phyloP scores from a whole-genome alignment of 2,113 vertebrate genomes.

The Numenius arquata region DNA sequence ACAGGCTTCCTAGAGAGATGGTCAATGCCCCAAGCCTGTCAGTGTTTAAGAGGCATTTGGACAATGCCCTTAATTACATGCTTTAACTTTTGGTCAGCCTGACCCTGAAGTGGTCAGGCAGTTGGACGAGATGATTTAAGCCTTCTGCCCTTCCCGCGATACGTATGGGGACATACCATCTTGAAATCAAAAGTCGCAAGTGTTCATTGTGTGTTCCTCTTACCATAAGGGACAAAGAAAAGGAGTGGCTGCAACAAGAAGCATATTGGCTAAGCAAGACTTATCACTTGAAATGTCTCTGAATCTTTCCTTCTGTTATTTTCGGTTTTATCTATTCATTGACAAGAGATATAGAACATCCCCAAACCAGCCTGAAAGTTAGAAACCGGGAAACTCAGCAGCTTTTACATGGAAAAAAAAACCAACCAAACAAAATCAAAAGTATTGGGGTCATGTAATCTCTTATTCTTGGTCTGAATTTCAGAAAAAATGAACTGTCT shows the following conservation, averaged over 20 bases:
- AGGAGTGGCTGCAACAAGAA: neutral
- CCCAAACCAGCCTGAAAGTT: neutral
- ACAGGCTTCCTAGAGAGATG: neutral
- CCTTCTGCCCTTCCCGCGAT: neutral
- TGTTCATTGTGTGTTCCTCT: neutral
- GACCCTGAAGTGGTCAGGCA: neutral
- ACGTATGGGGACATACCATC: no score
- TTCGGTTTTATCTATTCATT: neutral
- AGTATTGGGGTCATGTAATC: neutral
- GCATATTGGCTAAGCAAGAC: neutral
- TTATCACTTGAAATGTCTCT: neutral
- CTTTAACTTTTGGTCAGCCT: neutral
- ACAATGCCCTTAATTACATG: neutral
- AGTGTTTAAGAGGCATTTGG: neutral
- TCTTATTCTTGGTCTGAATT: neutral
- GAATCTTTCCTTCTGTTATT: neutral
- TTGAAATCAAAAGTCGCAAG: neutral
- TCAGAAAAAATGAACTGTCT: neutral
- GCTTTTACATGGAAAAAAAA: neutral
- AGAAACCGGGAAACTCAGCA: neutral
- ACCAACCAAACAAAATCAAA: neutral
- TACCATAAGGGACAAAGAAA: neutral
- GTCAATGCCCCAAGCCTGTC: neutral
- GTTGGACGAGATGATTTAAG: neutral
- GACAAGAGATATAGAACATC: neutral